phyloP scores from a whole-genome alignment of 1,140 invertebrate genomes.

The Drosophila sucinea region DNA sequence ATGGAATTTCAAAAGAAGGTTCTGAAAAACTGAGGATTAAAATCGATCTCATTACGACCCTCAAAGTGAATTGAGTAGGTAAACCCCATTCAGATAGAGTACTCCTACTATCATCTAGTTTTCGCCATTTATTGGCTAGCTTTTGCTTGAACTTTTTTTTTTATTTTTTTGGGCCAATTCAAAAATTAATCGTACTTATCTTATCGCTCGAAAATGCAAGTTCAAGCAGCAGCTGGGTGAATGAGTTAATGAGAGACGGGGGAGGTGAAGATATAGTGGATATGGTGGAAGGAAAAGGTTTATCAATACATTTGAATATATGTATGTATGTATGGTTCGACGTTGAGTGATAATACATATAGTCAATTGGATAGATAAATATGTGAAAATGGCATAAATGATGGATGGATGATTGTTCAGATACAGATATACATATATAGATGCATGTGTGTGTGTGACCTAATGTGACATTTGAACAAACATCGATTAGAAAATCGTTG shows the following conservation, averaged over 20 bases:
- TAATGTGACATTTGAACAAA: conserved; percentile 13
- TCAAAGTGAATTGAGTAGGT: no score
- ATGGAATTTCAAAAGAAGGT: background rate
- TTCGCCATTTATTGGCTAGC: background rate
- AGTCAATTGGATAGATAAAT: background rate
- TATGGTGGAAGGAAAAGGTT: background rate
- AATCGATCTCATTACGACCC: no score
- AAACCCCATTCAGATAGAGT: no score
- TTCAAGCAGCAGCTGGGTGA: background rate
- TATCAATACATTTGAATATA: background rate
- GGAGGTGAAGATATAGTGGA: background rate
- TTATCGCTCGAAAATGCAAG: background rate
- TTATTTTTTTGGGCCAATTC: background rate
- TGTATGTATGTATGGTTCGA: no score
- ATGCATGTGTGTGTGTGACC: background rate
- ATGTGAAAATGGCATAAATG: background rate
- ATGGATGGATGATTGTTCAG: background rate
- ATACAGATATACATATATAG: background rate
- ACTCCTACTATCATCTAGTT: no score
- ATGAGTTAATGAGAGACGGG: background rate
- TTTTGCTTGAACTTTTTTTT: background rate
- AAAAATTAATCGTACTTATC: background rate
- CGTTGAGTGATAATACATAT: no score
- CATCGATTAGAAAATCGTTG: conserved; percentile 9
- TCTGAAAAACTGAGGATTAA: no score